Base-by-base conservation (phyloP, 1,140 invertebrate species). In the Sminthurinus signatus region DNA sequence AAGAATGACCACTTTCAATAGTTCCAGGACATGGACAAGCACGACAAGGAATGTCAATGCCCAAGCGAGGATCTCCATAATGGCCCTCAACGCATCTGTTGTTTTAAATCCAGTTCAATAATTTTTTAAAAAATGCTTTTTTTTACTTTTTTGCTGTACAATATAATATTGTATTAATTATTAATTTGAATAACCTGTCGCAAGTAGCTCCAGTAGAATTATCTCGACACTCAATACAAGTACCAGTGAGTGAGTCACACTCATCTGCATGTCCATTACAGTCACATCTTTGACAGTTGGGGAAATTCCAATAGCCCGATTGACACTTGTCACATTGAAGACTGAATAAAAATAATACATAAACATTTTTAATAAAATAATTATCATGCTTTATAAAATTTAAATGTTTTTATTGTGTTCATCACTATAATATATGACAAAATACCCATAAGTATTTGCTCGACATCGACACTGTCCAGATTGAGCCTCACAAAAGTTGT, bases 251-350 rank as follows among this genome's bases (percentile, higher is more conserved):
- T 2, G 94, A 84, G 75, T 98, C 92, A 79, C 97, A 99, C 60
- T 81, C 86, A 64, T 96, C 88, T 0, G 96, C 92, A 78, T 98
- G 94, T 0, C 95, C 96, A 75, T 99, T 95, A 78, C 97, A 99
- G 71, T 95, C 85, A 77, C 97, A 99, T 36, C 86, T 83, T 72
- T 89, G 83, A 76, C 97, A 99, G 70, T 93, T 87, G 0, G 96
- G 96, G 82, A 98, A 96, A 74, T 91, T 91, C 88, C 93, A 97
- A 74, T 87, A 96, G 0, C 93, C 93, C 31, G 91, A 91, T 74
- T 94, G 88, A 76, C 94, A 97, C 70, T 95, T 86, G 74, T 95
- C 90, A 78, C 96, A 99, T 64, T 88, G 87, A 48, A 92, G 80
- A 0, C n/a, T n/a, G n/a, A n/a, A n/a, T n/a, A n/a, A n/a, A n/a